These are phyloP conservation scores for Dolichoris vasculosae DNA, from an alignment of 1,140 invertebrate genomes.

Conservation along the genomic window DNA sequence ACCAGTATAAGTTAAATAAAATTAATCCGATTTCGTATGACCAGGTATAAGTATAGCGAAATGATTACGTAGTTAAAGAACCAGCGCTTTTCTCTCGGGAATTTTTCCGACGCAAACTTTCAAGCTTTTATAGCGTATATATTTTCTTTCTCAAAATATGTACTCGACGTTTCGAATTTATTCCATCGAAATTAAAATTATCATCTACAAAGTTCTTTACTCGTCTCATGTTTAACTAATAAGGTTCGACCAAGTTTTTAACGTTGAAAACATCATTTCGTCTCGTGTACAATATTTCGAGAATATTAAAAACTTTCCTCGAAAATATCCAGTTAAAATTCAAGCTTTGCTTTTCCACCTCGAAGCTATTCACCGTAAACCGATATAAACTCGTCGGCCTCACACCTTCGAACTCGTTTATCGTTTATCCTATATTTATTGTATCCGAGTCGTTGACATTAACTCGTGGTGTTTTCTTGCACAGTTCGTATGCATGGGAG, in stretches of 20 bases:
- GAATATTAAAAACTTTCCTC: not conserved
- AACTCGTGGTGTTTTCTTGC: slow-evolving; percentile 44
- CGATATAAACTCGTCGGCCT: not conserved
- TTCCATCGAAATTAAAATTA: not conserved
- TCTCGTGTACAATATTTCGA: not conserved
- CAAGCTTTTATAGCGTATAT: not conserved
- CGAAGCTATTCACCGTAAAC: not conserved
- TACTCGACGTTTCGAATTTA: not conserved
- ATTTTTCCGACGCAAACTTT: not conserved
- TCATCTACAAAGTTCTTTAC: not conserved
- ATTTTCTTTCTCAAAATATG: not conserved
- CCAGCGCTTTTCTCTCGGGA: no score
- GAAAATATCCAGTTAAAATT: not conserved
- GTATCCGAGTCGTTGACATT: not conserved
- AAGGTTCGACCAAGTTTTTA: not conserved
- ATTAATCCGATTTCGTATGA: not conserved
- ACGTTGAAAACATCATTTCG: not conserved
- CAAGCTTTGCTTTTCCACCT: not conserved
- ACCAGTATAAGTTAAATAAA: not conserved
- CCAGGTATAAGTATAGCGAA: not conserved
- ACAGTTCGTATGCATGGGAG: slow-evolving; percentile 98
- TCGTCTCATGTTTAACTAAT: not conserved
- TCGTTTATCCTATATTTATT: no score
- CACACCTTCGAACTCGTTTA: no score
- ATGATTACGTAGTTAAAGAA: not conserved